Evolutionary conservation across 2,113 vertebrate genomes (phyloP).

Genomic region (Lophura nycthemera): DNA sequence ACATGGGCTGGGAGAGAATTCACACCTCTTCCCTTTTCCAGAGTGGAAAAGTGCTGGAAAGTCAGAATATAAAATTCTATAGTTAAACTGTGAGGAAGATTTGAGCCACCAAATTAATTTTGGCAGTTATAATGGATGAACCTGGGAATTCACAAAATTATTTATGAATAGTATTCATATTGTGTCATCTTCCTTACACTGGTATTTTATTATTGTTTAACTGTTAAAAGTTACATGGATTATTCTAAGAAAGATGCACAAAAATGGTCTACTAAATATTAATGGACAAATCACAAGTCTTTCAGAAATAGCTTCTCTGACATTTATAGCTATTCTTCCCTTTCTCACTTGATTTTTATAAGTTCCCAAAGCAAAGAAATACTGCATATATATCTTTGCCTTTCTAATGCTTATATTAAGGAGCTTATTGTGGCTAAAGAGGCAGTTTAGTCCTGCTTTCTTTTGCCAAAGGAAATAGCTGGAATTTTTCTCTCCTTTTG

Average conservation of each 20-base stretch:
- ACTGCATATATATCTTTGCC: not conserved
- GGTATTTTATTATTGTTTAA: not conserved
- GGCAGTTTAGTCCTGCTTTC: constrained; percentile 1
- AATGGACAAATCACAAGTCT: not conserved
- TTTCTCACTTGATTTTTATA: not conserved
- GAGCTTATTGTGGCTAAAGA: not conserved
- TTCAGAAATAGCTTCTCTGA: not conserved
- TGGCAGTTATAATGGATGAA: not conserved
- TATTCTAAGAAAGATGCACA: not conserved
- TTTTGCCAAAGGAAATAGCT: constrained; percentile 25
- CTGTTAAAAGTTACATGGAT: not conserved
- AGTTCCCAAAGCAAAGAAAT: not conserved
- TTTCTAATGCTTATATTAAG: not conserved
- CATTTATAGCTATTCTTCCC: not conserved
- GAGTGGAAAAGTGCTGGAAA: not conserved
- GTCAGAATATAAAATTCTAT: not conserved
- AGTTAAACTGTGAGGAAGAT: not conserved
- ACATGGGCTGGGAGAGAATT: not conserved
- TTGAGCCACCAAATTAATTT: not conserved
- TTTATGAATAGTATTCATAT: not conserved
- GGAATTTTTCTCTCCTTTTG: not conserved
- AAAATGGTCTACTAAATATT: not conserved
- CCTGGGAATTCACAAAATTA: not conserved
- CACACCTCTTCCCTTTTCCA: not conserved
- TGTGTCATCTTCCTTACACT: not conserved